These are phyloP conservation scores for Macrobrachium rosenbergii DNA, from an alignment of 1,140 invertebrate genomes.

Conservation along the genomic window DNA sequence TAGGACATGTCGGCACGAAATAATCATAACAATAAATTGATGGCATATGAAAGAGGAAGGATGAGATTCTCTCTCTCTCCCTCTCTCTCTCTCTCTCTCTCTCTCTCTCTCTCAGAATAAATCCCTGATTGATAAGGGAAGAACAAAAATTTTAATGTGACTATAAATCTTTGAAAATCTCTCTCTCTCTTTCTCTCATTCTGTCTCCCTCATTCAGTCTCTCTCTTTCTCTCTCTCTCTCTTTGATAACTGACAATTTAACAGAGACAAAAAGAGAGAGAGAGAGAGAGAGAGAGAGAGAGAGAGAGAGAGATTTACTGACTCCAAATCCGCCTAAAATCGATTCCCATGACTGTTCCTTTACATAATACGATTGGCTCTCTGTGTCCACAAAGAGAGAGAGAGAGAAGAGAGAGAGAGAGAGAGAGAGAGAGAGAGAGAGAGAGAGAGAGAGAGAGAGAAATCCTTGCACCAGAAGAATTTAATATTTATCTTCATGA, in stretches of 20 bases:
- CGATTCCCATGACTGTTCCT: not conserved
- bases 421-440: too few relatives aligned
- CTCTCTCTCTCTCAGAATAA: constrained; percentile 14
- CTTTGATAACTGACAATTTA: too few relatives aligned
- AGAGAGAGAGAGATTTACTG: too few relatives aligned
- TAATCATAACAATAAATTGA: too few relatives aligned
- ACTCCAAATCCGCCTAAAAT: not conserved
- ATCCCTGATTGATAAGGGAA: too few relatives aligned
- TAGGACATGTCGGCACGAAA: too few relatives aligned
- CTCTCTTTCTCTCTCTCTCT: not conserved
- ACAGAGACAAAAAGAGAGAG: too few relatives aligned
- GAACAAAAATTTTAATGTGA: too few relatives aligned
- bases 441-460: too few relatives aligned
- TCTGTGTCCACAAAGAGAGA: too few relatives aligned
- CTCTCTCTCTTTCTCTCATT: constrained; percentile 4
- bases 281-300: too few relatives aligned
- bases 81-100: not conserved
- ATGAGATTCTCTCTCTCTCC: not conserved
- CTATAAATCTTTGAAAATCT: not conserved
- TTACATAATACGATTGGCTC: not conserved
- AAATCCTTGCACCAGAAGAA: not conserved
- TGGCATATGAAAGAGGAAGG: not conserved
- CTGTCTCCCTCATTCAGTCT: not conserved
- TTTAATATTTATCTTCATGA: not conserved
- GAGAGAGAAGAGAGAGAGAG: too few relatives aligned